Evolutionary conservation across 2,113 vertebrate species (phyloP).

Genomic region (Calypte anna): DNA sequence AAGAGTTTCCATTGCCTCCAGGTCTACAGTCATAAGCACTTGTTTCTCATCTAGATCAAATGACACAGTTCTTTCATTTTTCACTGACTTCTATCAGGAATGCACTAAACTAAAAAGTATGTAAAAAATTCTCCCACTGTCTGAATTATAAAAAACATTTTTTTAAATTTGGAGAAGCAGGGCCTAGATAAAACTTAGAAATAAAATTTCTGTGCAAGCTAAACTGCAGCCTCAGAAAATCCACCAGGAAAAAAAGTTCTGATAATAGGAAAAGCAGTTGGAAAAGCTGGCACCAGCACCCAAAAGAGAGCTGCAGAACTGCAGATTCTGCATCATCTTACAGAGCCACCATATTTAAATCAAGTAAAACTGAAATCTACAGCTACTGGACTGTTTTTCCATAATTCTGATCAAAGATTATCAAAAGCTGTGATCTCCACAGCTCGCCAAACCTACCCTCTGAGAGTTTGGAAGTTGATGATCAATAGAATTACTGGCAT

Average conservation of each 20-base stretch:
- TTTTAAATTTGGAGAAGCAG: not conserved
- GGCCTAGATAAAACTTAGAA: not conserved
- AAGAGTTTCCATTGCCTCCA: not conserved
- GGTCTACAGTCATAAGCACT: not conserved
- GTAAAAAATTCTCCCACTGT: not conserved
- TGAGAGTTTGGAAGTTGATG: constrained; percentile 75
- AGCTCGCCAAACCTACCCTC: constrained; percentile 78
- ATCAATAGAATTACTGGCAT: constrained; percentile 90
- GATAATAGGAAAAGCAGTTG: not conserved
- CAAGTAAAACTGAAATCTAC: not conserved
- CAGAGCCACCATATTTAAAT: not conserved
- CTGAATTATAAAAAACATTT: not conserved
- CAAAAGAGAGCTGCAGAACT: not conserved
- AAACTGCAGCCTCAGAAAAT: not conserved
- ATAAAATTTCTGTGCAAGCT: not conserved
- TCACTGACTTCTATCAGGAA: not conserved
- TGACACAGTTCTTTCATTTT: not conserved
- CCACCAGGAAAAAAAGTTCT: not conserved
- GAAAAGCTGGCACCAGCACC: not conserved
- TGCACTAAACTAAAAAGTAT: not conserved
- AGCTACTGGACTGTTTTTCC: not conserved
- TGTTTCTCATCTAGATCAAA: not conserved
- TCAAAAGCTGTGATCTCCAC: not conserved
- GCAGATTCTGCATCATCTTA: not conserved
- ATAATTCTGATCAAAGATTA: not conserved